Percentiles rank a stretch among this genome's conserved stretches.
phyloP scores from a whole-genome alignment of 2,888 invertebrate species.

The Sacculina carcini region DNA sequence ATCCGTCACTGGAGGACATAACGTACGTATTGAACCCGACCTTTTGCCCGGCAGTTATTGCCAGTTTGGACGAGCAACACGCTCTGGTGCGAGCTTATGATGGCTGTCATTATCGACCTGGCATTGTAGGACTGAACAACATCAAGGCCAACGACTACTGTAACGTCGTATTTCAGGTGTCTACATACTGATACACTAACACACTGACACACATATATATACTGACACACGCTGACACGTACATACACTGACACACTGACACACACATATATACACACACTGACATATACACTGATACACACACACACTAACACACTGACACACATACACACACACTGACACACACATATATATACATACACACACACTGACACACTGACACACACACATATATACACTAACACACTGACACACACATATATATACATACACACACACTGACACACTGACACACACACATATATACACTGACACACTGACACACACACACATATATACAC shows the following conservation, averaged over 20 bases:
- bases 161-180: slow-evolving; percentile 84
- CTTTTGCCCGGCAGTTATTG: slow-evolving; percentile 57
- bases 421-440: neutral
- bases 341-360: slow-evolving; percentile 1
- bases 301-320: too few species aligned
- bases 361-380: neutral
- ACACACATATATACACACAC: slow-evolving; percentile 1
- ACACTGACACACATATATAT: neutral
- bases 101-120: slow-evolving; percentile 84
- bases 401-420: neutral
- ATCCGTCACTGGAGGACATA: slow-evolving; percentile 90
- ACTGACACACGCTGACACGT: too few species aligned
- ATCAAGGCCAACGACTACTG: slow-evolving; percentile 99
- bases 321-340: neutral
- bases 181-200: slow-evolving; percentile 5
- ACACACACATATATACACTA: too few species aligned
- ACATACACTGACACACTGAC: neutral
- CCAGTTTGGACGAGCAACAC: slow-evolving; percentile 44
- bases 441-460: neutral
- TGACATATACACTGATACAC: too few species aligned
- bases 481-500: too few species aligned
- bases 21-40: slow-evolving; percentile 96
- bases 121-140: slow-evolving; percentile 92
- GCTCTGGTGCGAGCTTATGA: slow-evolving; percentile 85
- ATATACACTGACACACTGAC: too few species aligned